phyloP scores from a whole-genome alignment of 2,113 vertebrate genomes.

The Campylorhamphus procurvoides region DNA sequence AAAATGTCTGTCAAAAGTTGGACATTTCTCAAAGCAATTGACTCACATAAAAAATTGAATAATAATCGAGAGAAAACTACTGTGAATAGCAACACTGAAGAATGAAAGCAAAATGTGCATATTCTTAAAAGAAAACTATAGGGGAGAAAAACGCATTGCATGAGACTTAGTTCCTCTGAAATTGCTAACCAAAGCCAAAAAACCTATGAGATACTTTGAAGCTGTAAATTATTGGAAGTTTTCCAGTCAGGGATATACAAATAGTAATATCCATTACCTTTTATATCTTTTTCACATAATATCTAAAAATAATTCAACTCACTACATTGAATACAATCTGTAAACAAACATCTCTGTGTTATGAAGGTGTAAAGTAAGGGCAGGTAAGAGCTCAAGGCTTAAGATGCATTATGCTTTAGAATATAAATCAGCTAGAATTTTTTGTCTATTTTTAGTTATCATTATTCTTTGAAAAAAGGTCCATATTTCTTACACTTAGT shows the following conservation, averaged over 20 bases:
- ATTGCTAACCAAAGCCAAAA: neutral
- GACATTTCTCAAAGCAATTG: neutral
- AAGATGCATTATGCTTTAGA: neutral
- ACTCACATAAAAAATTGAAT: neutral
- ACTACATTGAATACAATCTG: neutral
- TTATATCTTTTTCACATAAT: neutral
- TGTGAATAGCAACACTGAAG: neutral
- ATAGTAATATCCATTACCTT: neutral
- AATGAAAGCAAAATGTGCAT: neutral
- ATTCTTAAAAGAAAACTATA: neutral
- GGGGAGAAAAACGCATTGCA: neutral
- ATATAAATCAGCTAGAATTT: neutral
- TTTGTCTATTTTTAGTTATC: neutral
- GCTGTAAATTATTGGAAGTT: neutral
- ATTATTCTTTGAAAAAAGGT: neutral
- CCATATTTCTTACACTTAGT: neutral
- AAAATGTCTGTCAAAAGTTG: slow-evolving; percentile 3
- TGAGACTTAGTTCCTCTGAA: neutral
- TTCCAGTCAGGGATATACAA: neutral
- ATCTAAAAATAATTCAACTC: neutral
- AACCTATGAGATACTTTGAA: neutral
- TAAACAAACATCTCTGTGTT: neutral
- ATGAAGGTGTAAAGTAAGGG: neutral
- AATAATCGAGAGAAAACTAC: neutral
- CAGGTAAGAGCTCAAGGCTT: neutral